Evolutionary conservation across 1,140 invertebrate species (phyloP).

Genomic region (Dolichoris vasculosae): DNA sequence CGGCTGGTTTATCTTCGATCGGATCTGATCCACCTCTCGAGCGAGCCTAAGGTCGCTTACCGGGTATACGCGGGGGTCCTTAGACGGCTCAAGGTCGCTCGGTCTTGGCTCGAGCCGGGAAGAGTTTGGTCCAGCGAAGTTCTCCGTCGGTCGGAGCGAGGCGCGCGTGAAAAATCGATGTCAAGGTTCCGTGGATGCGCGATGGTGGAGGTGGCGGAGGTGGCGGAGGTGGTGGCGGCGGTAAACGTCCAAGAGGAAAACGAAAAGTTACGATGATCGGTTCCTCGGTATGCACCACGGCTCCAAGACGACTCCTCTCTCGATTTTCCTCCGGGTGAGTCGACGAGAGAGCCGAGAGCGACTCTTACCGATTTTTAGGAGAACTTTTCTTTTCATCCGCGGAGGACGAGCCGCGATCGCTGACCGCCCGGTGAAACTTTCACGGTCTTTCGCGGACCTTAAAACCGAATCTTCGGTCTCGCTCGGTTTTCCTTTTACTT

Average conservation of each 20-base stretch:
- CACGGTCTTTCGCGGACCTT: background rate
- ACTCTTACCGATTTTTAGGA: conserved; percentile 17
- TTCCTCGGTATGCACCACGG: background rate
- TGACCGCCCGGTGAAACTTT: background rate
- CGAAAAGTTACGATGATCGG: background rate
- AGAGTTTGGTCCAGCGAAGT: too few species aligned
- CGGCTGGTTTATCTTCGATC: too few species aligned
- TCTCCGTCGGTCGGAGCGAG: too few species aligned
- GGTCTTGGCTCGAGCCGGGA: too few species aligned
- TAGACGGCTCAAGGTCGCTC: too few species aligned
- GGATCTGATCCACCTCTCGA: too few species aligned
- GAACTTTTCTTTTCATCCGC: conserved; percentile 4
- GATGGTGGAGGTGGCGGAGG: background rate
- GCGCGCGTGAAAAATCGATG: conserved; percentile 13
- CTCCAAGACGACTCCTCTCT: background rate
- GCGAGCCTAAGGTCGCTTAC: too few species aligned
- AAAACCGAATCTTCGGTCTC: background rate
- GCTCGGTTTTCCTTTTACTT: background rate
- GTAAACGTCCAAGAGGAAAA: background rate
- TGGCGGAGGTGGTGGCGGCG: too few species aligned
- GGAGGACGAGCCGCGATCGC: background rate
- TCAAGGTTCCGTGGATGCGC: conserved; percentile 21
- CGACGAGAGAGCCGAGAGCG: background rate
- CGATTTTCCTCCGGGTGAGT: background rate
- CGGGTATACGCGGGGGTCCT: too few species aligned